Percentiles rank a stretch among this genome's conserved stretches.
Conservation (phyloP, 2,113 vertebrate species). For the Phaethornis superciliosus region DNA sequence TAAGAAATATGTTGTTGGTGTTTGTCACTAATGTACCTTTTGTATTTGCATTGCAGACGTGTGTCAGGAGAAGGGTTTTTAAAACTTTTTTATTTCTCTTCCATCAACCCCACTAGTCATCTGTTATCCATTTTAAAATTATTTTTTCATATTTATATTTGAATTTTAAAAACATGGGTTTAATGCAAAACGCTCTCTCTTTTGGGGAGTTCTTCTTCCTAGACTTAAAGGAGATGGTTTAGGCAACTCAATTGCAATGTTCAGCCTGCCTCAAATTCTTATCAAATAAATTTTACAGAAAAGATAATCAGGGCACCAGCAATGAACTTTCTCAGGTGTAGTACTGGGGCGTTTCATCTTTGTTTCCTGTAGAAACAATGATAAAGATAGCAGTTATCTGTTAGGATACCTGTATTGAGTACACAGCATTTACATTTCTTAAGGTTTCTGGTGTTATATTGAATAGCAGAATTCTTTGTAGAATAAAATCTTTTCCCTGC, state of each 20-base stretch:
- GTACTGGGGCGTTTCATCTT: background rate
- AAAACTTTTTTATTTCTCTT: background rate
- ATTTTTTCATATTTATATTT: background rate
- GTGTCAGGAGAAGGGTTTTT: background rate
- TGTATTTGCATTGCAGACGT: background rate
- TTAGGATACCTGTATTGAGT: background rate
- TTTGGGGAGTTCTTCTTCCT: background rate
- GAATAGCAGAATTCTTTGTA: background rate
- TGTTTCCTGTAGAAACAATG: background rate
- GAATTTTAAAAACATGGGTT: background rate
- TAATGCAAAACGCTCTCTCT: background rate
- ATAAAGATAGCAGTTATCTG: background rate
- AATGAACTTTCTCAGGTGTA: background rate
- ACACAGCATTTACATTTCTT: background rate
- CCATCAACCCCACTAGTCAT: background rate
- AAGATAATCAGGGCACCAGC: background rate
- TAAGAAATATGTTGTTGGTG: no score
- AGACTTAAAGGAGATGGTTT: background rate
- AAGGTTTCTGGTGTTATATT: background rate
- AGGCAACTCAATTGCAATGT: background rate
- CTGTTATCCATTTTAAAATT: background rate
- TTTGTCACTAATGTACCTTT: no score
- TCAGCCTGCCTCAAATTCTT: constrained; percentile 31
- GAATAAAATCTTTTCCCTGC: background rate
- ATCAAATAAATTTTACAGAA: constrained; percentile 4